Evolutionary conservation across 2,888 invertebrate species (phyloP).

Genomic region (Lymantria dispar): DNA sequence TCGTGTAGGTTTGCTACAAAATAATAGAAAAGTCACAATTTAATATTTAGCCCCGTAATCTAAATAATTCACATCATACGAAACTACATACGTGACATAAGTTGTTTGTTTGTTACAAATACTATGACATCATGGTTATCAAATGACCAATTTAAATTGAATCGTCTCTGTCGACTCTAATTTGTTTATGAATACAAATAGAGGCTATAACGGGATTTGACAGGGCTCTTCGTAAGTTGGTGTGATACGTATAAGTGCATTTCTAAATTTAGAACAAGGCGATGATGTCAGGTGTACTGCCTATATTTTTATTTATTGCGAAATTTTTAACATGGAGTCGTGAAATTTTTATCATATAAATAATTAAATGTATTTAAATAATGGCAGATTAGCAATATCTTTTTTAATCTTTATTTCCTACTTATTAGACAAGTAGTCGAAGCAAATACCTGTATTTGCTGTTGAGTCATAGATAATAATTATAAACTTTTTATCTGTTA

Average conservation of each 20-base stretch:
- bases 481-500: neutral
- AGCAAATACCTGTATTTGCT: no score
- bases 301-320: neutral
- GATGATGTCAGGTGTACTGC: slow-evolving; percentile 54
- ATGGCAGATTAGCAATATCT: neutral
- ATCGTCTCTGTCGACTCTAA: slow-evolving; percentile 32
- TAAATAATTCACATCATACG: slow-evolving; percentile 32
- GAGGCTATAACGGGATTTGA: slow-evolving; percentile 41
- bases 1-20: neutral
- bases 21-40: slow-evolving; percentile 2
- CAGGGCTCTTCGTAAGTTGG: slow-evolving; percentile 43
- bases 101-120: slow-evolving; percentile 41
- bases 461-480: no score
- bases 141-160: slow-evolving; percentile 45
- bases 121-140: slow-evolving; percentile 64
- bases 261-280: slow-evolving; percentile 66
- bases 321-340: neutral
- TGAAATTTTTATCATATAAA: neutral
- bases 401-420: neutral
- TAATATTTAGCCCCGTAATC: slow-evolving; percentile 18
- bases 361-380: no score
- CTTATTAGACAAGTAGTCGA: no score
- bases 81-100: slow-evolving; percentile 35
- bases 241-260: slow-evolving; percentile 50
- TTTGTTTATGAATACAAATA: slow-evolving; percentile 31